Evolutionary conservation across 2,113 vertebrate genomes (phyloP).

Genomic region (Bombycilla garrulus): DNA sequence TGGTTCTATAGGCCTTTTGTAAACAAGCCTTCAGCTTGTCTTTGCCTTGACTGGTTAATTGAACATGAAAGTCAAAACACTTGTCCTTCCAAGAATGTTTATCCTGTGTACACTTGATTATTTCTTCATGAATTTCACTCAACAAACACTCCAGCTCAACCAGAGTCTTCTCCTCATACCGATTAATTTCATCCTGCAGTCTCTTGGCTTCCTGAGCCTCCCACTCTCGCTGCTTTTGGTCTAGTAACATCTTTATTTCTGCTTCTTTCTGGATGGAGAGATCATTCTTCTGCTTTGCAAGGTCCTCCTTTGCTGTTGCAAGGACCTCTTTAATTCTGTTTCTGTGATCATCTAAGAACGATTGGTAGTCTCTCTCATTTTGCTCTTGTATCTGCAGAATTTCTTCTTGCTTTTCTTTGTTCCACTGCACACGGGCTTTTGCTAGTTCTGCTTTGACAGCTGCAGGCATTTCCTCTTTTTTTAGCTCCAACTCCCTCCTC

Average conservation of each 20-base stretch:
- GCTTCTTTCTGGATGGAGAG: constrained; percentile 80
- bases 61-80: constrained; percentile 1
- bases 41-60: constrained; percentile 26
- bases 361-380: constrained; percentile 80
- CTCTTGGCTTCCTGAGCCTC: constrained; percentile 69
- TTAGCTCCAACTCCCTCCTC: constrained; percentile 77
- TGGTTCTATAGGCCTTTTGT: constrained; percentile 70
- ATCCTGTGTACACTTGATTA: constrained; percentile 12
- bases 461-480: constrained; percentile 77
- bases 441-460: constrained; percentile 87
- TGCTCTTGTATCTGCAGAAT: constrained; percentile 76
- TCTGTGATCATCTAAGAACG: constrained; percentile 81
- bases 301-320: constrained; percentile 76
- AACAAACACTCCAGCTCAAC: constrained; percentile 74
- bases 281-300: constrained; percentile 77
- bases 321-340: constrained; percentile 80
- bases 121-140: constrained; percentile 70
- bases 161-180: constrained; percentile 72
- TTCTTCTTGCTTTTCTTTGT: constrained; percentile 89
- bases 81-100: constrained; percentile 11
- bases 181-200: constrained; percentile 65
- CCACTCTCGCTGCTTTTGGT: constrained; percentile 80
- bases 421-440: constrained; percentile 84
- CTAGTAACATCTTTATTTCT: constrained; percentile 75
- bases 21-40: constrained; percentile 73